Conservation (phyloP, 53 echinoderm and acorn worm genomes). For the Glandiceps talaboti region DNA sequence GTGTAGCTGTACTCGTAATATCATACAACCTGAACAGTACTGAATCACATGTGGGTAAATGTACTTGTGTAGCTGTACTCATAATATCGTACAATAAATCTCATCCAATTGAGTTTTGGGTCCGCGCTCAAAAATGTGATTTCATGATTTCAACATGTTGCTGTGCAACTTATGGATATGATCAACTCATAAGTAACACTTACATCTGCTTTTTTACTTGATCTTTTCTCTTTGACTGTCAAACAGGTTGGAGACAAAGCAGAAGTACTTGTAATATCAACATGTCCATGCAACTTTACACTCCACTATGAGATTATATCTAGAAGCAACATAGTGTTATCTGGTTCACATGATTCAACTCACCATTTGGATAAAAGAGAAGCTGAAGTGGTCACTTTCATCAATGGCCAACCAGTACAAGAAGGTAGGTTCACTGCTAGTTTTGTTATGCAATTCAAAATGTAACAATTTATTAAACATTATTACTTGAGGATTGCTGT, state of each 20-base stretch:
- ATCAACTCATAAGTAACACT: background rate
- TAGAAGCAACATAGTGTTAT: slow-evolving; percentile 68
- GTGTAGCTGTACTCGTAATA: too few species aligned
- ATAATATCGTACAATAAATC: too few species aligned
- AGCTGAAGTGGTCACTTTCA: background rate
- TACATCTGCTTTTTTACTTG: background rate
- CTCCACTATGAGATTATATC: slow-evolving; percentile 82
- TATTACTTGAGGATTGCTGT: too few species aligned
- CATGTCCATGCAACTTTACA: slow-evolving; percentile 84
- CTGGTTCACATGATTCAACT: slow-evolving; percentile 25
- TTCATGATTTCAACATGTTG: background rate
- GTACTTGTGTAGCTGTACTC: too few species aligned
- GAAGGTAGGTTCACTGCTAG: too few species aligned
- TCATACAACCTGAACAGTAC: too few species aligned
- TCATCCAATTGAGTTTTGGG: too few species aligned
- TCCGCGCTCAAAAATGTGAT: too few species aligned
- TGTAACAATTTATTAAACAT: too few species aligned
- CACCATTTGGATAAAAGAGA: background rate
- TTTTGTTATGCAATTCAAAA: too few species aligned
- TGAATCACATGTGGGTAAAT: too few species aligned
- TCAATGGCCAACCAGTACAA: background rate
- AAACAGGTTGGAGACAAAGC: slow-evolving; percentile 71
- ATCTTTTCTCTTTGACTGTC: background rate
- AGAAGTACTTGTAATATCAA: slow-evolving; percentile 57
- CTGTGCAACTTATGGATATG: too few species aligned